phyloP scores from a whole-genome alignment of 2,888 invertebrate genomes.

The Melikaiella ostensackeni region DNA sequence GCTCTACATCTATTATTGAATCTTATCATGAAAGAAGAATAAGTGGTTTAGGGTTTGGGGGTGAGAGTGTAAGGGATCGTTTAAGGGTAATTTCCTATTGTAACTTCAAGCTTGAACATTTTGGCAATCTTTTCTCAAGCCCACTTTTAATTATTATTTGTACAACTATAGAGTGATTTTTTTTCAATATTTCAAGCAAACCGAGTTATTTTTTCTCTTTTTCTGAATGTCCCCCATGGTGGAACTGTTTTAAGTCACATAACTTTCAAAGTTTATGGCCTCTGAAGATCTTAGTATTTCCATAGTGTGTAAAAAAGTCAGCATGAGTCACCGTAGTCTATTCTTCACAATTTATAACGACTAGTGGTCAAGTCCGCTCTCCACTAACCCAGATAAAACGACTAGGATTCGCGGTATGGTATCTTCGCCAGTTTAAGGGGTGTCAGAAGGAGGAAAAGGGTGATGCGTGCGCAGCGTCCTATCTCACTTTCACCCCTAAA shows the following conservation, averaged over 20 bases:
- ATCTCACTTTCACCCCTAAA: constrained; percentile 45
- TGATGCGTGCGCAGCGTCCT: constrained; percentile 45
- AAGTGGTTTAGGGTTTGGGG: no score
- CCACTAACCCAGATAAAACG: constrained; percentile 67
- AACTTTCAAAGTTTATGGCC: background rate
- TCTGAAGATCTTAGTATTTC: constrained; percentile 19
- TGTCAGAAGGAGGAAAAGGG: constrained; percentile 48
- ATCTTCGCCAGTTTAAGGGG: constrained; percentile 61
- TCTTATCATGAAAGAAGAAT: no score
- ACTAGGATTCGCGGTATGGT: constrained; percentile 63
- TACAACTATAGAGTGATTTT: no score
- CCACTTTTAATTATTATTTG: no score
- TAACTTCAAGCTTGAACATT: no score
- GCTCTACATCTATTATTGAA: no score
- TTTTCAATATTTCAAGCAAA: background rate
- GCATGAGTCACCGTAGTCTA: constrained; percentile 24
- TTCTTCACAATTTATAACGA: constrained; percentile 40
- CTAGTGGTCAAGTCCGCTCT: constrained; percentile 63
- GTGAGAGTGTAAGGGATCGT: no score
- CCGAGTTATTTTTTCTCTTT: background rate
- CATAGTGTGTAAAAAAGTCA: constrained; percentile 18
- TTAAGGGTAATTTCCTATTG: no score
- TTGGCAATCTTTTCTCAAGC: no score
- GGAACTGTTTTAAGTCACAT: background rate
- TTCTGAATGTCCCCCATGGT: background rate